Conservation (phyloP, 2,113 vertebrate species). For the Pyrgilauda ruficollis region DNA sequence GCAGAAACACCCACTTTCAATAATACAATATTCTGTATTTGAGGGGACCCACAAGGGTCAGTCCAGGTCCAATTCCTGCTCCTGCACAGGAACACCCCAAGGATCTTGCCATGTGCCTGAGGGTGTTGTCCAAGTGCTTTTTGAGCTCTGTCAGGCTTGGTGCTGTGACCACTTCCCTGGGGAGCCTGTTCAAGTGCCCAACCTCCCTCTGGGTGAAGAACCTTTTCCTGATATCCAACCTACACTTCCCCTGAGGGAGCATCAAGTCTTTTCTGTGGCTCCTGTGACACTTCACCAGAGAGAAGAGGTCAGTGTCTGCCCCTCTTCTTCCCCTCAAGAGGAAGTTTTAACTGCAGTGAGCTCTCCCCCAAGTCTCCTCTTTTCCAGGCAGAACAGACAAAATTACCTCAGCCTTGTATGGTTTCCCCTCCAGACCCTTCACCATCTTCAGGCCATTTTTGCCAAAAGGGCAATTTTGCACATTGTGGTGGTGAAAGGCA, state of each 20-base stretch:
- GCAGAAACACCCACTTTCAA: neutral
- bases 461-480: neutral
- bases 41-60: neutral
- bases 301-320: neutral
- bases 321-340: fast-evolving
- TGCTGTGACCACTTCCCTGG: neutral
- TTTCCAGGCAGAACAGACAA: neutral
- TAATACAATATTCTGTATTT: neutral
- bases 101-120: neutral
- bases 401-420: fast-evolving
- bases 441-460: neutral
- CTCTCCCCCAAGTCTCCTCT: neutral
- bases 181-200: neutral
- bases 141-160: neutral
- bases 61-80: neutral
- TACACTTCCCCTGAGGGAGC: neutral
- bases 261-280: neutral
- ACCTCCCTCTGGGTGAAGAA: neutral
- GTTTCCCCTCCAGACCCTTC: neutral
- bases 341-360: neutral
- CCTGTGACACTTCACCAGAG: neutral
- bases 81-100: neutral
- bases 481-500: neutral
- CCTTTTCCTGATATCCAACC: neutral
- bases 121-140: neutral